Percentiles rank a stretch among this genome's conserved stretches.
Evolutionary conservation across 1,140 invertebrate genomes (phyloP).

Genomic region (Ceratosolen solmsi): DNA sequence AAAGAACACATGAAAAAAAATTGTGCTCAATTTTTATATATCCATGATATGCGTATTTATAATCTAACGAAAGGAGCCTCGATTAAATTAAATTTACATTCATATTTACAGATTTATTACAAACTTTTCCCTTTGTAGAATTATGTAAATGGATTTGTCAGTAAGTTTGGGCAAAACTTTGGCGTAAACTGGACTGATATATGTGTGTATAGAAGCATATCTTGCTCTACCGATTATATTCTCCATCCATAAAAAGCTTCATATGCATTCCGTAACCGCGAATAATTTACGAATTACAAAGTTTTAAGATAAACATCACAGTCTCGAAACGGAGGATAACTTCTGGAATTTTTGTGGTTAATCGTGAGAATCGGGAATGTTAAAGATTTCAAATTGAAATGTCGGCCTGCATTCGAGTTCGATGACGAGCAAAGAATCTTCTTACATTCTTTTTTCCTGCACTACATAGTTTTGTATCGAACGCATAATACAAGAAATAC

Average conservation of each 20-base stretch:
- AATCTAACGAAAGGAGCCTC: too few relatives aligned
- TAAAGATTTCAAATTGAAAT: background rate
- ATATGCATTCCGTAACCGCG: conserved; percentile 43
- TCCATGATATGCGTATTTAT: too few relatives aligned
- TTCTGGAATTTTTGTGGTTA: background rate
- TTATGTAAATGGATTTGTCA: too few relatives aligned
- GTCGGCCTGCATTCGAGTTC: background rate
- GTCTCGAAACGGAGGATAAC: background rate
- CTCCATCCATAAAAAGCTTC: background rate
- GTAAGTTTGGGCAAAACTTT: too few relatives aligned
- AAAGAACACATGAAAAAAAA: too few relatives aligned
- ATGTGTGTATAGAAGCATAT: too few relatives aligned
- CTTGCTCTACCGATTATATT: background rate
- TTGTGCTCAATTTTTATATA: too few relatives aligned
- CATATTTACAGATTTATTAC: too few relatives aligned
- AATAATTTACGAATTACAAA: conserved; percentile 64
- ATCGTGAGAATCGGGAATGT: background rate
- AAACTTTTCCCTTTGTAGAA: too few relatives aligned
- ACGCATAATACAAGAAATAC: background rate
- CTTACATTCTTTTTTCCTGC: background rate
- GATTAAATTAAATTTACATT: too few relatives aligned
- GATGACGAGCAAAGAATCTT: background rate
- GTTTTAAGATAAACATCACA: conserved; percentile 62
- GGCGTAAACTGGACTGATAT: too few relatives aligned
- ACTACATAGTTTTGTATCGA: background rate